phyloP scores from a whole-genome alignment of 2,113 vertebrate genomes.

The Okapia johnstoni region DNA sequence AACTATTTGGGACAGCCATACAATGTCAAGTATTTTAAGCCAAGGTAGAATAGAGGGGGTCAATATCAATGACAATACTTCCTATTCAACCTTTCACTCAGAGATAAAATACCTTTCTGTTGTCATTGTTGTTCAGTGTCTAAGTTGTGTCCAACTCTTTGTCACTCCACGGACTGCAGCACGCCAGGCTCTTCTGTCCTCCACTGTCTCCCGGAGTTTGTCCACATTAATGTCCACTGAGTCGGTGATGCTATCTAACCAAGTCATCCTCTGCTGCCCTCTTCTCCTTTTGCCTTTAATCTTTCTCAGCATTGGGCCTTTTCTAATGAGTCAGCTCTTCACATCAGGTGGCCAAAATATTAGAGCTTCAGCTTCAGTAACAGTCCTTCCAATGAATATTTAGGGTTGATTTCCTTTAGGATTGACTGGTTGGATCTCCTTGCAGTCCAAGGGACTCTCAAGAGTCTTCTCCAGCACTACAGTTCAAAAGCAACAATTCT shows the following conservation, averaged over 20 bases:
- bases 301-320: background rate
- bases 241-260: background rate
- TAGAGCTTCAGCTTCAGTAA: background rate
- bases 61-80: background rate
- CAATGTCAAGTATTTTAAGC: background rate
- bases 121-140: background rate
- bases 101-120: background rate
- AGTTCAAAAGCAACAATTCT: background rate
- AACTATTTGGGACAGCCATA: background rate
- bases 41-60: background rate
- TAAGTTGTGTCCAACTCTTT: background rate
- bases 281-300: background rate
- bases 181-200: background rate
- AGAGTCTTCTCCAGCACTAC: background rate
- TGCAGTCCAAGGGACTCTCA: background rate
- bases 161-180: background rate
- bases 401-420: background rate
- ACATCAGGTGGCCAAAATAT: background rate
- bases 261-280: background rate
- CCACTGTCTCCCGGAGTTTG: background rate
- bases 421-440: background rate
- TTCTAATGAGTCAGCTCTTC: background rate
- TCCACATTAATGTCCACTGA: background rate
- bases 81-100: background rate
- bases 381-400: background rate